phyloP scores from a whole-genome alignment of 2,888 invertebrate genomes.

The Cremastinae sp. region DNA sequence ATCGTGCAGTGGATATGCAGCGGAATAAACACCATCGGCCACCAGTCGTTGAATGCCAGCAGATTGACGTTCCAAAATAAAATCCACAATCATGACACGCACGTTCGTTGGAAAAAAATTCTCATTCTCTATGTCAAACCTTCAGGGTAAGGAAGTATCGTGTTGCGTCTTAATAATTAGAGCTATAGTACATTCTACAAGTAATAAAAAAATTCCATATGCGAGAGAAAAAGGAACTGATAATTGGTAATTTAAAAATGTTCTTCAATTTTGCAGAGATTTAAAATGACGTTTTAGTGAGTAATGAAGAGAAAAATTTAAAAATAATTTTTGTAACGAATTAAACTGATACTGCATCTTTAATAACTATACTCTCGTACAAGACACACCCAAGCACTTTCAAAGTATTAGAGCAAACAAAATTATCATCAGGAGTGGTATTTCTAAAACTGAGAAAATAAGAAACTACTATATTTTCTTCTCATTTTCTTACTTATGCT shows the following conservation, averaged over 20 bases:
- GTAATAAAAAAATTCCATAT: conserved; percentile 31
- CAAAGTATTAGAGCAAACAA: too few species aligned
- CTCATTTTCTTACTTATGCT: too few species aligned
- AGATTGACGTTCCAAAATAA: conserved; percentile 87
- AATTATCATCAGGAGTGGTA: too few species aligned
- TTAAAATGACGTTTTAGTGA: too few species aligned
- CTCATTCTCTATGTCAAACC: conserved; percentile 85
- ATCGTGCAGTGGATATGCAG: conserved; percentile 89
- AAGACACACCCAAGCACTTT: too few species aligned
- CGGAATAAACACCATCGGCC: conserved; percentile 84
- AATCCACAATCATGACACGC: conserved; percentile 86
- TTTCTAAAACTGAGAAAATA: too few species aligned
- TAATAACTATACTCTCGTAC: too few species aligned
- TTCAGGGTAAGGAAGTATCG: conserved; percentile 69
- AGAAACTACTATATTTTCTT: conserved; percentile 33
- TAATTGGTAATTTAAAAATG: too few species aligned
- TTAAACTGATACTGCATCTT: too few species aligned
- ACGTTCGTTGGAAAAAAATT: conserved; percentile 86
- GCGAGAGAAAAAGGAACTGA: conserved; percentile 59
- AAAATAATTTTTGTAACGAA: too few species aligned
- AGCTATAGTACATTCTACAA: conserved; percentile 35
- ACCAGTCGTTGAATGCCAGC: conserved; percentile 87
- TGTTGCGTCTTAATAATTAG: conserved; percentile 50
- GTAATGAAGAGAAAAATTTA: too few species aligned
- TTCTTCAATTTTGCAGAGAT: too few species aligned